Evolutionary conservation across 1,140 invertebrate genomes (phyloP), one percentile per base, ranked within the genome.

Genomic region (Luehdorfia chinensis): DNA sequence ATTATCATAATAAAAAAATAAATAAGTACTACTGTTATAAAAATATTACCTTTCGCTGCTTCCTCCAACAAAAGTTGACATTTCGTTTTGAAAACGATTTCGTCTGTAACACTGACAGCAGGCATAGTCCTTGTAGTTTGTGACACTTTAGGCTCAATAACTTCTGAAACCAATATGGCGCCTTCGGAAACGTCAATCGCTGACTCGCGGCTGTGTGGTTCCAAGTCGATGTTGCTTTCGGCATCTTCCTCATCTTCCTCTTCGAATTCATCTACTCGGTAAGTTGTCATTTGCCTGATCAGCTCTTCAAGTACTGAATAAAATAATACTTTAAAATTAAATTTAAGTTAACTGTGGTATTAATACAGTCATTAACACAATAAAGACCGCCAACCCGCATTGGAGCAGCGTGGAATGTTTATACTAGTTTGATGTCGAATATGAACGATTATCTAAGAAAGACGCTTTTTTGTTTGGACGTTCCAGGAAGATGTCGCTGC

Each of bases 251-350:
- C 51, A 14, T 87, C 77, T 44, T 87, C 75, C n/a, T 84, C 87
- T 32, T 86, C 77, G 11, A 88, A 81, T 27, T 90, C 88, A 8
- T 87, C 88, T 25, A 90, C 65, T 60, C 74, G 68, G 23, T 80
- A 87, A 0, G 87, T 77, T 9, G 90, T 91, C 66, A 92, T 88
- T 74, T 92, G 91, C 56, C 87, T 76, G 43, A 92, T 91, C 1
- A 92, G 69, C 62, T 92, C 90, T 84, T 92, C 91, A 59, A 92
- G 77, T 19, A 92, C 89, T 89, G 65, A 18, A 76, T n/a, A 76
- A 2, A 21, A 34, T 3, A 11, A 8, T 9, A 5, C 1, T 2
- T 19, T 19, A 19, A 21, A 23, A 23, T 23, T 6, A 23, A 23
- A 6, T 6, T 23, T n/a, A n/a, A n/a, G n/a, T n/a, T n/a, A n/a